A percentile compares a stretch with the other conserved stretches of the same genome.
These are phyloP conservation scores for Amblyraja radiata DNA, from an alignment of 2,797 vertebrate genomes.

Conservation along the genomic window DNA sequence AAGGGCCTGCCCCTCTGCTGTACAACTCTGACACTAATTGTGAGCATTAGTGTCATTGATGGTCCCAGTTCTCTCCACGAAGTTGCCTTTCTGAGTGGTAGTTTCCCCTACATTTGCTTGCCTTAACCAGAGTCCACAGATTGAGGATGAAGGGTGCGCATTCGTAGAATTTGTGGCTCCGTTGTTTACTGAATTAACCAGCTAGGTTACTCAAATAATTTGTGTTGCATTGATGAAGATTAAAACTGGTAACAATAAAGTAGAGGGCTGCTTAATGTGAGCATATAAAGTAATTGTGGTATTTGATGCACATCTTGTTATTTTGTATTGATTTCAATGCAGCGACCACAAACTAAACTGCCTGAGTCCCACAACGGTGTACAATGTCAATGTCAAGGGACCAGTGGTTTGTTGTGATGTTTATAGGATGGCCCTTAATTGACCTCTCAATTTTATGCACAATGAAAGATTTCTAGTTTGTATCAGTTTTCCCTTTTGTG, in stretches of 20 bases:
- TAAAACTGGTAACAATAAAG: neutral
- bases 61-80: neutral
- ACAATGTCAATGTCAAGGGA: neutral
- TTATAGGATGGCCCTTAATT: neutral
- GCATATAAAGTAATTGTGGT: too few species aligned
- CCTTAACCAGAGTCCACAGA: neutral
- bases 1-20: too few species aligned
- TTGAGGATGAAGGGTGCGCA: neutral
- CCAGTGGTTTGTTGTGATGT: neutral
- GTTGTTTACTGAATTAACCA: neutral
- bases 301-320: neutral
- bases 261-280: neutral
- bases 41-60: neutral
- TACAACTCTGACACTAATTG: neutral
- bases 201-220: neutral
- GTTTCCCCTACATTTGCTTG: neutral
- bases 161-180: neutral
- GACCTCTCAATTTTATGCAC: neutral
- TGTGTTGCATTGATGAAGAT: neutral
- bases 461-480: neutral
- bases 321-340: constrained; percentile 21
- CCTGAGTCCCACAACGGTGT: constrained; percentile 1
- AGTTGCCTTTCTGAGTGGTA: neutral
- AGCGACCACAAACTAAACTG: neutral
- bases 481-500: neutral